Conservation (phyloP, 2,888 invertebrate species). For the Oithona nana region DNA sequence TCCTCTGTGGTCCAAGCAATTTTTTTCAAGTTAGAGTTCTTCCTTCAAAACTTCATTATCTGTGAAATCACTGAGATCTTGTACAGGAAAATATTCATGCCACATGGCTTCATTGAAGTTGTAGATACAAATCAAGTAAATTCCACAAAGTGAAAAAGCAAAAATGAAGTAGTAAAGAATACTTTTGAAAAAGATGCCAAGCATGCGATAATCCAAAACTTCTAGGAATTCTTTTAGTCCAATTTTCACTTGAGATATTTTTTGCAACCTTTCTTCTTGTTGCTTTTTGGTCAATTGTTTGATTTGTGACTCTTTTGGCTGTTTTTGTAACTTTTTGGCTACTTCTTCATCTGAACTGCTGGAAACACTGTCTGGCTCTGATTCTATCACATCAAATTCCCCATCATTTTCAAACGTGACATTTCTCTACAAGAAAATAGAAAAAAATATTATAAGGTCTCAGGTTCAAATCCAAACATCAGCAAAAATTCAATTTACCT, state of each 20-base stretch:
- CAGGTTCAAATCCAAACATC: background rate
- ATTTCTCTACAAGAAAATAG: background rate
- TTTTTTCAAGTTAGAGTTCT: background rate
- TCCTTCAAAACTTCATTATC: background rate
- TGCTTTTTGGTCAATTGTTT: background rate
- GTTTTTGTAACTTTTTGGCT: background rate
- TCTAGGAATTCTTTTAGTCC: background rate
- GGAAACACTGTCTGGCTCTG: background rate
- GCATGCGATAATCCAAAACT: background rate
- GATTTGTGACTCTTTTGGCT: background rate
- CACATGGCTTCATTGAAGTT: slow-evolving; percentile 5
- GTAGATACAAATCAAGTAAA: slow-evolving; percentile 6
- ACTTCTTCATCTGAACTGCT: background rate
- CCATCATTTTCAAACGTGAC: background rate
- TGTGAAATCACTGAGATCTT: background rate
- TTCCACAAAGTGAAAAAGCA: background rate
- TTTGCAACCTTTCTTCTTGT: background rate
- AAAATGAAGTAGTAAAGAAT: background rate
- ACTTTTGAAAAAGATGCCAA: background rate
- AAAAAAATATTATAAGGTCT: background rate
- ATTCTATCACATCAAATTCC: slow-evolving; percentile 7
- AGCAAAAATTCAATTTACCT: background rate
- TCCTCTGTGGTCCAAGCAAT: too few species aligned
- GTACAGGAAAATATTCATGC: slow-evolving; percentile 1
- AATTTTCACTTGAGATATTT: background rate